Conservation (phyloP, 2,888 invertebrate genomes). For the Drosophila neonasuta region DNA sequence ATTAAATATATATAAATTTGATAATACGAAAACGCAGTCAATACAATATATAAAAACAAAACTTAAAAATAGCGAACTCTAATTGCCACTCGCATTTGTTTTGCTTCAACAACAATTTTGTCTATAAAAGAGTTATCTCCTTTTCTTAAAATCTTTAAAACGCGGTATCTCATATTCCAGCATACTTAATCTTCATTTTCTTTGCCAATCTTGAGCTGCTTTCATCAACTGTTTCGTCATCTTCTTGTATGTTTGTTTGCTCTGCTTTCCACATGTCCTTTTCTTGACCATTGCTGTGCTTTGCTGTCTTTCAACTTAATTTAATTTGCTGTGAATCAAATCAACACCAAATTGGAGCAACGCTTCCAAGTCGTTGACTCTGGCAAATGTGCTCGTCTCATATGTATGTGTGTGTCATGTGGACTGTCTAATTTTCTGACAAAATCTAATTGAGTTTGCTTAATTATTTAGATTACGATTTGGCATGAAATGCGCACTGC, state of each 20-base stretch:
- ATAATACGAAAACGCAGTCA: too few species aligned
- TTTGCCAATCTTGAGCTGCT: conserved; percentile 9
- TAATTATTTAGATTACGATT: conserved; percentile 72
- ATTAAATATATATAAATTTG: too few species aligned
- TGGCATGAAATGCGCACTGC: conserved; percentile 40
- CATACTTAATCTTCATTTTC: neutral
- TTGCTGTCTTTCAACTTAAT: conserved; percentile 31
- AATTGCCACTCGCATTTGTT: too few species aligned
- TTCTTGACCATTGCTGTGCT: neutral
- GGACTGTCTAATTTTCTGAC: conserved; percentile 48
- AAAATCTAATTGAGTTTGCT: conserved; percentile 72
- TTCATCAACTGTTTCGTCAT: conserved; percentile 13
- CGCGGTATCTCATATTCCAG: neutral
- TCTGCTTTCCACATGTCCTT: neutral
- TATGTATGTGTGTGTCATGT: conserved; percentile 14
- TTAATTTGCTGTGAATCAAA: conserved; percentile 43
- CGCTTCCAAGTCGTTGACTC: conserved; percentile 30
- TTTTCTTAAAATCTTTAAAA: too few species aligned
- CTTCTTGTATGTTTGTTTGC: conserved; percentile 4
- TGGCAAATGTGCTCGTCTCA: neutral
- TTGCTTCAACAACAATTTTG: too few species aligned
- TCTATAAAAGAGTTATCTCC: too few species aligned
- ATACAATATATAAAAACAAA: too few species aligned
- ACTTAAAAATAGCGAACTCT: too few species aligned
- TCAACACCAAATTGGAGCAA: conserved; percentile 39